Conservation (phyloP, 2,797 vertebrate species). For the Spondyliosoma cantharus region DNA sequence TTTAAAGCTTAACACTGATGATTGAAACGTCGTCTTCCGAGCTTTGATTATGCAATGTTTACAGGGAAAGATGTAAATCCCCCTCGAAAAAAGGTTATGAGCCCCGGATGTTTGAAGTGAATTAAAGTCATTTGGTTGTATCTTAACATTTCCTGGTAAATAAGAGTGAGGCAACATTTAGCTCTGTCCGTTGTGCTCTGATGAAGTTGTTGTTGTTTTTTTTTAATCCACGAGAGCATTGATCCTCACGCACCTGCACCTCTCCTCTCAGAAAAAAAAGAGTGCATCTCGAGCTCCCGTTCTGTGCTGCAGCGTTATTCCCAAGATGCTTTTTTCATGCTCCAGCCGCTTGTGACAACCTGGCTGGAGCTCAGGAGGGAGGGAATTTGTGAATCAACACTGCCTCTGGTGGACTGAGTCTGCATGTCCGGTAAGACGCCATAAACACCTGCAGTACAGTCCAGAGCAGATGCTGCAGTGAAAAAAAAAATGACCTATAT, state of each 20-base stretch:
- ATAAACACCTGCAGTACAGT: conserved; percentile 70
- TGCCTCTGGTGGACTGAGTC: conserved; percentile 75
- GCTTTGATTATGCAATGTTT: conserved; percentile 76
- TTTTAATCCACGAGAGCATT: conserved; percentile 33
- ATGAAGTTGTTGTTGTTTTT: conserved; percentile 21
- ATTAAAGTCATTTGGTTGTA: conserved; percentile 40
- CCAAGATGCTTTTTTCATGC: conserved; percentile 56
- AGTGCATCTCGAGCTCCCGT: conserved; percentile 42
- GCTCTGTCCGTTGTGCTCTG: conserved; percentile 32
- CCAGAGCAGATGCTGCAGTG: conserved; percentile 68
- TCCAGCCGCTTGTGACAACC: conserved; percentile 57
- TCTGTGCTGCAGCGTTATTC: conserved; percentile 57
- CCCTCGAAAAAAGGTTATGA: conserved; percentile 22
- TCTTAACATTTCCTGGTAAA: conserved; percentile 34
- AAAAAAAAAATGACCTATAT: conserved; percentile 56
- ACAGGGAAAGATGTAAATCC: conserved; percentile 60
- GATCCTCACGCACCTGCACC: conserved; percentile 51
- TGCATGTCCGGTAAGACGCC: conserved; percentile 23
- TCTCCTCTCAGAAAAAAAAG: conserved; percentile 39
- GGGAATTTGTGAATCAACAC: conserved; percentile 76
- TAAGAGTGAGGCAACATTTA: conserved; percentile 23
- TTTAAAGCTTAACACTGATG: conserved; percentile 59
- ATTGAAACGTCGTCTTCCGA: conserved; percentile 35
- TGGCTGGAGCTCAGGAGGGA: conserved; percentile 15
- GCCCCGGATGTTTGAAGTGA: conserved; percentile 17